Percentiles rank a stretch among this genome's conserved stretches.
phyloP scores from a whole-genome alignment of 2,113 vertebrate species.

The Austrofundulus limnaeus region DNA sequence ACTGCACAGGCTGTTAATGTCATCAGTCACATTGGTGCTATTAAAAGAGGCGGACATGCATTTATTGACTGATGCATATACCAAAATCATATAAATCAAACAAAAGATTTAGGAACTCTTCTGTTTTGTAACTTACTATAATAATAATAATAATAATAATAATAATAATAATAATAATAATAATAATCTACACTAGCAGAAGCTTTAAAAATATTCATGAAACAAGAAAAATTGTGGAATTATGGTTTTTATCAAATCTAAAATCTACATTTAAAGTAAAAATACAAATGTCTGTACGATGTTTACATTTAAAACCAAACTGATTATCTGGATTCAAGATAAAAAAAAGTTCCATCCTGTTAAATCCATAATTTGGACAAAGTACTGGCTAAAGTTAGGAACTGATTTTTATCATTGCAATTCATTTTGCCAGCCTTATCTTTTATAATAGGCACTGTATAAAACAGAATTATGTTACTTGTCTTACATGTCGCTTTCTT shows the following conservation, averaged over 20 bases:
- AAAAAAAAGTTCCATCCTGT: too few species aligned
- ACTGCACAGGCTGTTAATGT: not conserved
- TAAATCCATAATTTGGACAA: not conserved
- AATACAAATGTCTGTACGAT: too few species aligned
- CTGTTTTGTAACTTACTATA: not conserved
- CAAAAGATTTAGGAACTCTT: not conserved
- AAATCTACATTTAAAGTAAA: not conserved
- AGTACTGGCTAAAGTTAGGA: not conserved
- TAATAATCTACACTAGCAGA: not conserved
- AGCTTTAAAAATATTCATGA: not conserved
- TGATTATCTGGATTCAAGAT: too few species aligned
- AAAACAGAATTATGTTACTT: not conserved
- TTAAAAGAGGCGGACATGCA: not conserved
- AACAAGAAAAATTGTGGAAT: not conserved
- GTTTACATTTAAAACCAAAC: too few species aligned
- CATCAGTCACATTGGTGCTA: too few species aligned
- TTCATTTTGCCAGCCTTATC: not conserved
- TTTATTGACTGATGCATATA: rapidly evolving
- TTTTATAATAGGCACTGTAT: not conserved
- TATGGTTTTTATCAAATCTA: rapidly evolving
- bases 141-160: too few species aligned
- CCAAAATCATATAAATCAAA: not conserved
- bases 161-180: too few species aligned
- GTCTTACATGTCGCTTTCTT: slow-evolving; percentile 27
- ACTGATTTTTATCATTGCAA: not conserved